A percentile compares a stretch with the other conserved stretches of the same genome.
Evolutionary conservation across 1,140 invertebrate species (phyloP).

Genomic region (Contarinia nasturtii): DNA sequence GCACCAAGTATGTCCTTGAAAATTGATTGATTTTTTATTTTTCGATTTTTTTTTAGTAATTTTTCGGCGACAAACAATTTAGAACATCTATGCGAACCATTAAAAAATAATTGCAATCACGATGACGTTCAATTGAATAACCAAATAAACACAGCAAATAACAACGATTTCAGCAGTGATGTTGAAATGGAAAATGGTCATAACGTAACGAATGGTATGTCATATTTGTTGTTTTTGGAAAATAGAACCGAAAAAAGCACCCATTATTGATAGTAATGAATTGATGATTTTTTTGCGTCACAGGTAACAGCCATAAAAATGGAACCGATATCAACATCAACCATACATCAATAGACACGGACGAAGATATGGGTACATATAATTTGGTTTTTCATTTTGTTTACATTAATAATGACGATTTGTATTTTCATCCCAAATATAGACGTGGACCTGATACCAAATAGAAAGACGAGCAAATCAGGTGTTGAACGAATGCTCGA

Average conservation of each 20-base stretch:
- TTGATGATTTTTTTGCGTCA: conserved; percentile 8
- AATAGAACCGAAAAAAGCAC: too few species aligned
- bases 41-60: not conserved
- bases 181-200: conserved; percentile 24
- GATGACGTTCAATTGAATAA: conserved; percentile 1
- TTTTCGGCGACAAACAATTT: not conserved
- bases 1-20: too few species aligned
- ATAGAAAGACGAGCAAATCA: conserved; percentile 51
- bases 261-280: too few species aligned
- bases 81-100: not conserved
- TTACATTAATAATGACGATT: not conserved
- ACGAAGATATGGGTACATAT: conserved; percentile 41
- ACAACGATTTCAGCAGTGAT: conserved; percentile 11
- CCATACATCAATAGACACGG: conserved; percentile 25
- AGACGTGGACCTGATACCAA: conserved; percentile 28
- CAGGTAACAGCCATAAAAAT: conserved; percentile 43
- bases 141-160: not conserved
- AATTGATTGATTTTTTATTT: too few species aligned
- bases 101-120: not conserved
- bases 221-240: too few species aligned
- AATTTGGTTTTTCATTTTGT: not conserved
- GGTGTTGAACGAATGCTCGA: conserved; percentile 80
- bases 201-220: conserved; percentile 13
- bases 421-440: not conserved
- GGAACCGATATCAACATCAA: conserved; percentile 26